Conservation (phyloP, 2,888 invertebrate genomes). For the Hypsopygia costalis region DNA sequence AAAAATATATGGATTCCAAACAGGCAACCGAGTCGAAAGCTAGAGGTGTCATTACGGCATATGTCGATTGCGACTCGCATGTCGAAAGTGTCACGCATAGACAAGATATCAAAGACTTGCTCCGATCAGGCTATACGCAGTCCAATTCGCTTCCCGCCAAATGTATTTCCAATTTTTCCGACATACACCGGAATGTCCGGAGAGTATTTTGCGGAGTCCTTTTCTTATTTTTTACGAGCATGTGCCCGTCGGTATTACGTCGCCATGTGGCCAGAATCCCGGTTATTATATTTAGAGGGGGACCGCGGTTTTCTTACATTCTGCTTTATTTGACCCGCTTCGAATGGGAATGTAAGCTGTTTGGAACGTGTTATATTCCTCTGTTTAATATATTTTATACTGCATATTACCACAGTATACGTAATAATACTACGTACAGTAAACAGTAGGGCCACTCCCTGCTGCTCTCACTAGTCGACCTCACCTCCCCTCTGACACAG, state of each 20-base stretch:
- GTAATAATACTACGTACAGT: no score
- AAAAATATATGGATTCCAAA: no score
- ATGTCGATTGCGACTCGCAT: background rate
- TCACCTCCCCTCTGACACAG: no score
- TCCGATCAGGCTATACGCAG: constrained; percentile 25
- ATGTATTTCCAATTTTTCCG: constrained; percentile 65
- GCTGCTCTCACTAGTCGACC: no score
- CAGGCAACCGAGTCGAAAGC: no score
- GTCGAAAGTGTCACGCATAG: constrained; percentile 12
- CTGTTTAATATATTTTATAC: no score
- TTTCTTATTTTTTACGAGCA: constrained; percentile 71
- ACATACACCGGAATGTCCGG: constrained; percentile 57
- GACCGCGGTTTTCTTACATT: constrained; percentile 38
- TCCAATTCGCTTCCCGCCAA: constrained; percentile 44
- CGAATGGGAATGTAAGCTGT: constrained; percentile 24
- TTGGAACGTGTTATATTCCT: constrained; percentile 9
- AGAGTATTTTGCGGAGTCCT: constrained; percentile 67
- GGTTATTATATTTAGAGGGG: constrained; percentile 63
- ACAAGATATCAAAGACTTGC: constrained; percentile 20
- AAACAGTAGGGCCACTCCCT: no score
- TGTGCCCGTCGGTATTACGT: constrained; percentile 57
- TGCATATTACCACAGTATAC: no score
- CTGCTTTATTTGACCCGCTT: constrained; percentile 42
- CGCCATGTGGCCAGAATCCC: constrained; percentile 64
- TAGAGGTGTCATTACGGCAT: background rate